Base-by-base conservation (phyloP, 2,797 vertebrate species). In the Characodon lateralis region DNA sequence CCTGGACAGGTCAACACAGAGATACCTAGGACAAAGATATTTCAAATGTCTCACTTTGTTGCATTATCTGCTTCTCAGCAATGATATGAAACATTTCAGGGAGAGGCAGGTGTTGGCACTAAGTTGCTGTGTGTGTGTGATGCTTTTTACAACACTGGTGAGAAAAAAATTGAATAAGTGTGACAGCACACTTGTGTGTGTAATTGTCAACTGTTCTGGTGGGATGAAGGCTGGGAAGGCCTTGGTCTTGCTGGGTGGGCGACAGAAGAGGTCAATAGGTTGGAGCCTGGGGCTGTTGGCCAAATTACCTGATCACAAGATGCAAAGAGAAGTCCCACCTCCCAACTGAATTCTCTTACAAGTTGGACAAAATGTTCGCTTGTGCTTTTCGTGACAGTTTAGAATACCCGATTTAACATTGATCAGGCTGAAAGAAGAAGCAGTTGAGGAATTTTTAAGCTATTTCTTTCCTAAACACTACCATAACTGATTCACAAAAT, bases 41-140 rank as follows among this genome's bases (percentile, higher is more conserved):
- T 87, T 68, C 79, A 85, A 91, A 92, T 92, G 90, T 91, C 88
- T 90, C 89, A 91, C 85, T 89, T 92, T 91, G 87, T 72, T 92
- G 90, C 89, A 89, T 87, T 87, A 90, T 88, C 90, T 91, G 89
- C 88, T 92, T 92, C 92, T 92, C 91, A 90, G 87, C 90, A 81
- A 77, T 41, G 80, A 90, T 88, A 88, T 51, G 85, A 69, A 84
- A 86, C 82, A 88, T 91, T 91, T 89, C 87, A 81, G 87, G 82
- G 77, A n/a, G 35, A 85, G 74, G 48, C 2, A 35, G 80, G 77
- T 82, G 80, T 74, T 71, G 31, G 61, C 56, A 74, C 76, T 71
- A 65, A 39, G 41, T 80, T 84, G 79, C 78, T 82, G 81, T 79
- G 77, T 84, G 78, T 73, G 10, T 1, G 61, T 80, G 59, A 83